Evolutionary conservation across 2,797 vertebrate genomes (phyloP).

Genomic region (Darevskia mixta): DNA sequence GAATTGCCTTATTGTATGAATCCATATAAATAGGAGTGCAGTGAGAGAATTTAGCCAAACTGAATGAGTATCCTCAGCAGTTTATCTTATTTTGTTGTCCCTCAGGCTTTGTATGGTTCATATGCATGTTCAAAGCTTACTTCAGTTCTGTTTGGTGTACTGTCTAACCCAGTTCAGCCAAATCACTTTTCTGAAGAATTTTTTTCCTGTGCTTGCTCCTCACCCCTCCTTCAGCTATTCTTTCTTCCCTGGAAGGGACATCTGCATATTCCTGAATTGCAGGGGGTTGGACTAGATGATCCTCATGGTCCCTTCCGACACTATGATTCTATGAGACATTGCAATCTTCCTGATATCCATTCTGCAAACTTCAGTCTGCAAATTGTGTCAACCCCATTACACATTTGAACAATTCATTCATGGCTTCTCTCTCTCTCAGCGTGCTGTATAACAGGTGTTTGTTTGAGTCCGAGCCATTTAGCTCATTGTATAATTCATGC

Average conservation of each 20-base stretch:
- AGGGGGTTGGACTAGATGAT: background rate
- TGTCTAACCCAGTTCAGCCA: background rate
- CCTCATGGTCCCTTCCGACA: background rate
- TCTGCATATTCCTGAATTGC: too few species aligned
- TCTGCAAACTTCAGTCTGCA: conserved; percentile 60
- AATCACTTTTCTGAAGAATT: conserved; percentile 51
- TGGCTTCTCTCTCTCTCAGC: conserved; percentile 57
- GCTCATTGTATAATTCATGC: conserved; percentile 52
- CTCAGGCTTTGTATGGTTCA: conserved; percentile 21
- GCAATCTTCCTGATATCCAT: conserved; percentile 50
- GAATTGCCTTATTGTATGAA: background rate
- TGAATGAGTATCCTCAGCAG: background rate
- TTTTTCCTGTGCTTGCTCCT: conserved; percentile 36
- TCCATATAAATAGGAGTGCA: background rate
- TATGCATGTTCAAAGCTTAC: background rate
- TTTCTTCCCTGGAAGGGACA: conserved; percentile 46
- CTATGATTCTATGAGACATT: conserved; percentile 62
- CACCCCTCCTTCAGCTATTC: conserved; percentile 24
- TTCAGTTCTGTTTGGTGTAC: conserved; percentile 20
- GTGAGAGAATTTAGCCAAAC: background rate
- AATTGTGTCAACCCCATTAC: conserved; percentile 61
- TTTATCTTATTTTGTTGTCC: background rate
- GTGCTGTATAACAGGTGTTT: conserved; percentile 34
- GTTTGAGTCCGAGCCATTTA: conserved; percentile 55
- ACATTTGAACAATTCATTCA: conserved; percentile 45